Conservation (phyloP, 2,113 vertebrate species). For the Caloenas nicobarica region DNA sequence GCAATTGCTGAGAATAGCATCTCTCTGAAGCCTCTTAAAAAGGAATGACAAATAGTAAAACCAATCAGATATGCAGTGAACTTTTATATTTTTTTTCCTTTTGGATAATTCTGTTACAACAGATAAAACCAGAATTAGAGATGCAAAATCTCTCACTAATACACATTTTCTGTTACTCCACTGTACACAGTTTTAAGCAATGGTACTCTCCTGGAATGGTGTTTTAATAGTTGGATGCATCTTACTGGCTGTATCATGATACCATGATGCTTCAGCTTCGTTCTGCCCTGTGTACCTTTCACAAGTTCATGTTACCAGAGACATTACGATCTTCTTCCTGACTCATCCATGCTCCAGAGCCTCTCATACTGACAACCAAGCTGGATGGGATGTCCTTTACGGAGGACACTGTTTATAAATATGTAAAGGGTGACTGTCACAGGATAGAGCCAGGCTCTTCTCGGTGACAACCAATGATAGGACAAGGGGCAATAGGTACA, state of each 20-base stretch:
- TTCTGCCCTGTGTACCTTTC: neutral
- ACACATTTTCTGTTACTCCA: neutral
- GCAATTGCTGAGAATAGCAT: neutral
- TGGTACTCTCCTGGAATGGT: neutral
- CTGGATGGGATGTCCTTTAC: neutral
- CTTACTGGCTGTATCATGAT: neutral
- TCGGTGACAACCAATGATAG: too few relatives aligned
- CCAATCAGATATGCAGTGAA: neutral
- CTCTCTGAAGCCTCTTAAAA: neutral
- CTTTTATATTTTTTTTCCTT: neutral
- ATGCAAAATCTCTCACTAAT: neutral
- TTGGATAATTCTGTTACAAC: neutral
- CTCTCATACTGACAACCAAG: neutral
- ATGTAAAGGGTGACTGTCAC: too few relatives aligned
- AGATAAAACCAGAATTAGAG: neutral
- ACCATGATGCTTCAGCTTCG: neutral
- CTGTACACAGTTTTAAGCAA: neutral
- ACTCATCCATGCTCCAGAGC: neutral
- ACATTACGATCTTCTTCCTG: neutral
- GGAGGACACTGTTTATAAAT: neutral
- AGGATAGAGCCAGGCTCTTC: too few relatives aligned
- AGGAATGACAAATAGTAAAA: neutral
- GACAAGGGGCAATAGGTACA: too few relatives aligned
- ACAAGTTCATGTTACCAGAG: neutral
- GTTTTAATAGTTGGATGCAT: neutral